Conservation (phyloP, 2,888 invertebrate species). For the Platycnemis pennipes region DNA sequence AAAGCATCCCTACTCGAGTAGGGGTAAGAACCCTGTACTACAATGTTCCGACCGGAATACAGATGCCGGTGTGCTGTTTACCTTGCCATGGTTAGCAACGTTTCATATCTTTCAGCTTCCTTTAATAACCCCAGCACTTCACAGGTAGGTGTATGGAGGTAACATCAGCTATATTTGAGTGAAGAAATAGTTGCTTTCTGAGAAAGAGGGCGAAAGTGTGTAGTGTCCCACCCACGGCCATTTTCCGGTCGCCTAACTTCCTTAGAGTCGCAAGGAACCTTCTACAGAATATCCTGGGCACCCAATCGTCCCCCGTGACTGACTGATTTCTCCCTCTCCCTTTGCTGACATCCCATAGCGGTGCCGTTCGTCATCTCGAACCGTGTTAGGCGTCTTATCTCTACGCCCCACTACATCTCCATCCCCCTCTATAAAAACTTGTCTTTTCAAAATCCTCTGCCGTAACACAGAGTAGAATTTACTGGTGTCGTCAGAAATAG, state of each 20-base stretch:
- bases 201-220: neutral
- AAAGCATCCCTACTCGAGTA: too few relatives aligned
- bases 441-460: neutral
- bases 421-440: neutral
- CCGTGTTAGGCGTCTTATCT: neutral
- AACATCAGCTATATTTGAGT: neutral
- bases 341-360: neutral
- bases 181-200: neutral
- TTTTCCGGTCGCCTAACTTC: neutral
- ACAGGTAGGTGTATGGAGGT: neutral
- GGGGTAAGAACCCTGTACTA: too few relatives aligned
- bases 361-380: neutral
- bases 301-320: neutral
- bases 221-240: neutral
- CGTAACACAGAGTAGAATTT: neutral
- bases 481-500: too few relatives aligned
- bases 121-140: neutral
- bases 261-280: neutral
- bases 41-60: too few relatives aligned
- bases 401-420: neutral
- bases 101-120: too few relatives aligned
- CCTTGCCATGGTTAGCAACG: too few relatives aligned
- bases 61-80: too few relatives aligned
- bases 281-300: neutral
- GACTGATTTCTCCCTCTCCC: neutral